Evolutionary conservation across 2,113 vertebrate genomes (phyloP).

Genomic region (Dipodomys spectabilis): DNA sequence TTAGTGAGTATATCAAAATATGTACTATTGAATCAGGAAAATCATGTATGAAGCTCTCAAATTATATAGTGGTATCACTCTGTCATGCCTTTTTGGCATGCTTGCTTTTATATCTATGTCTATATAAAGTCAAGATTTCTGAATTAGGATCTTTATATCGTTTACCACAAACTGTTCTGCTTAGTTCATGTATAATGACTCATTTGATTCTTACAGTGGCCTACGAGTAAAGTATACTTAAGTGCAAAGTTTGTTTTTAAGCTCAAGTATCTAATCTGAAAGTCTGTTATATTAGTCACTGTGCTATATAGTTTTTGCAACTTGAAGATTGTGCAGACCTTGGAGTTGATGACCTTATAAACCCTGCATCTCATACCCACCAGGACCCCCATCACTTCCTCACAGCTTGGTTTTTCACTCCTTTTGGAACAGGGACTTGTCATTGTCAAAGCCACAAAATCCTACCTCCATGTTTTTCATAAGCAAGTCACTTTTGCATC

Average conservation of each 20-base stretch:
- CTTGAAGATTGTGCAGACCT: background rate
- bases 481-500: background rate
- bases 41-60: background rate
- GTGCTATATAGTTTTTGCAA: background rate
- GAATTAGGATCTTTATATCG: background rate
- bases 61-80: background rate
- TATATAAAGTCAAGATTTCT: background rate
- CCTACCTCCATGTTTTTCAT: background rate
- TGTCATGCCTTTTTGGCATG: background rate
- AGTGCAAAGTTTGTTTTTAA: background rate
- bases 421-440: background rate
- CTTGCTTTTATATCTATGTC: background rate
- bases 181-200: background rate
- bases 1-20: background rate
- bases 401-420: background rate
- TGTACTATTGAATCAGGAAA: constrained; percentile 8
- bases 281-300: background rate
- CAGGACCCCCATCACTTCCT: background rate
- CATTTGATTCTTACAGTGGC: background rate
- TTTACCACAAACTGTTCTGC: background rate
- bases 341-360: no score
- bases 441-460: background rate
- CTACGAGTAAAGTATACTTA: constrained; percentile 43
- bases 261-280: background rate
- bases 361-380: no score